Conservation (phyloP, 1,140 invertebrate genomes). For the Temnothorax nylanderi region DNA sequence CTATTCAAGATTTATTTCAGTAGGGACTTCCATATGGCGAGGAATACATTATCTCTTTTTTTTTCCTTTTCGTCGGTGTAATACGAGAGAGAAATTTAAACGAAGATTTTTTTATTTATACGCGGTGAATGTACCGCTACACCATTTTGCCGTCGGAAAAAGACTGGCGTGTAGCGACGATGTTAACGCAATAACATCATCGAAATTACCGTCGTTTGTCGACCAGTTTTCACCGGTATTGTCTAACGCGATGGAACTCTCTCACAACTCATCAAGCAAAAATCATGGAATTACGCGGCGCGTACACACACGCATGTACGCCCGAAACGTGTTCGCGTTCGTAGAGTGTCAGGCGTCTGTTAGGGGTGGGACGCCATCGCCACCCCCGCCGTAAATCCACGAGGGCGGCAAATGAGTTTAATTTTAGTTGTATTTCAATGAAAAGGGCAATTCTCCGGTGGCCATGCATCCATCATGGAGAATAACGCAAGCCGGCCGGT, state of each 20-base stretch:
- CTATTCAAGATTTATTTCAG: slow-evolving; percentile 49
- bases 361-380: not conserved
- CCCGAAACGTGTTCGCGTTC: slow-evolving; percentile 3
- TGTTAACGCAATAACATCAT: not conserved
- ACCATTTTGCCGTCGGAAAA: not conserved
- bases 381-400: slow-evolving; percentile 72
- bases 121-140: not conserved
- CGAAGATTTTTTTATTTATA: not conserved
- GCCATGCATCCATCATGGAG: slow-evolving; percentile 81
- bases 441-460: slow-evolving; percentile 82
- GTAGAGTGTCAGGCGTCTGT: slow-evolving; percentile 26
- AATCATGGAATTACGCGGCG: slow-evolving; percentile 33
- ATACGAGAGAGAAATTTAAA: slow-evolving; percentile 17
- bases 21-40: slow-evolving; percentile 10
- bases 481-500: slow-evolving; percentile 79
- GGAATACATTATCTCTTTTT: not conserved
- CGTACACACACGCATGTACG: not conserved
- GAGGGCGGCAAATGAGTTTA: slow-evolving; percentile 81
- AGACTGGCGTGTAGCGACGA: not conserved
- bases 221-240: slow-evolving; percentile 29
- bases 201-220: slow-evolving; percentile 48
- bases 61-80: not conserved
- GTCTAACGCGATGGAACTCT: slow-evolving; percentile 7
- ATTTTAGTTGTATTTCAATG: slow-evolving; percentile 83
- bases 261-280: slow-evolving; percentile 21